These are phyloP conservation scores for Platyura marginata DNA, from an alignment of 1,140 invertebrate genomes.

Conservation along the genomic window DNA sequence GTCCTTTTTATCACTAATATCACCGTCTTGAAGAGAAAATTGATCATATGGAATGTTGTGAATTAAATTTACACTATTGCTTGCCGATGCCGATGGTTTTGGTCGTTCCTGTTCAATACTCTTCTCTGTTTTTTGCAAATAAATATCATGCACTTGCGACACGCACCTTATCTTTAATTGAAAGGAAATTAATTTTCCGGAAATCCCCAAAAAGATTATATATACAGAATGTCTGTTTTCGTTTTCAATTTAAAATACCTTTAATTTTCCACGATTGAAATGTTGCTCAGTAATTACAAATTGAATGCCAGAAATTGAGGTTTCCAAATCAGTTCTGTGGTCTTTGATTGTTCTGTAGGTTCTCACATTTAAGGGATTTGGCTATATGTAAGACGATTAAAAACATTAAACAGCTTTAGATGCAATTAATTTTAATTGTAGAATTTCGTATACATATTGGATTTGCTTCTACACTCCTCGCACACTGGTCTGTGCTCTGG, in stretches of 20 bases:
- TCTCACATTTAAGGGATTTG: conserved; percentile 19
- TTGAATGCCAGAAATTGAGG: conserved; percentile 26
- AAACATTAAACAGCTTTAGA: background rate
- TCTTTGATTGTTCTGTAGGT: conserved; percentile 18
- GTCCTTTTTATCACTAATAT: conserved; percentile 18
- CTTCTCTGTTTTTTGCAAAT: conserved; percentile 38
- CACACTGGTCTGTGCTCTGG: too few relatives aligned
- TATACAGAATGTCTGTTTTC: background rate
- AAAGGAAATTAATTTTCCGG: background rate
- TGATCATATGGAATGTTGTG: conserved; percentile 22
- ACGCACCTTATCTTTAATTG: conserved; percentile 30
- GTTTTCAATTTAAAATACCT: conserved; percentile 13
- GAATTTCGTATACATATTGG: background rate
- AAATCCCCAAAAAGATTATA: background rate
- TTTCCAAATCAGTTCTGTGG: conserved; percentile 19
- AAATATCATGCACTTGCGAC: conserved; percentile 34
- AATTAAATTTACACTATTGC: conserved; percentile 12
- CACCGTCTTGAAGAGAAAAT: conserved; percentile 16
- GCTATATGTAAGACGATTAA: conserved; percentile 9
- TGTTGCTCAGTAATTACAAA: conserved; percentile 32
- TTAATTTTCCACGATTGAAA: conserved; percentile 33
- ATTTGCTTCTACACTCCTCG: too few relatives aligned
- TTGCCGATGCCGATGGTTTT: conserved; percentile 8
- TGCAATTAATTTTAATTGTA: background rate
- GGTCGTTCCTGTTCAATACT: conserved; percentile 29